phyloP scores from a whole-genome alignment of 2,113 vertebrate genomes.

The Oryzias melastigma region DNA sequence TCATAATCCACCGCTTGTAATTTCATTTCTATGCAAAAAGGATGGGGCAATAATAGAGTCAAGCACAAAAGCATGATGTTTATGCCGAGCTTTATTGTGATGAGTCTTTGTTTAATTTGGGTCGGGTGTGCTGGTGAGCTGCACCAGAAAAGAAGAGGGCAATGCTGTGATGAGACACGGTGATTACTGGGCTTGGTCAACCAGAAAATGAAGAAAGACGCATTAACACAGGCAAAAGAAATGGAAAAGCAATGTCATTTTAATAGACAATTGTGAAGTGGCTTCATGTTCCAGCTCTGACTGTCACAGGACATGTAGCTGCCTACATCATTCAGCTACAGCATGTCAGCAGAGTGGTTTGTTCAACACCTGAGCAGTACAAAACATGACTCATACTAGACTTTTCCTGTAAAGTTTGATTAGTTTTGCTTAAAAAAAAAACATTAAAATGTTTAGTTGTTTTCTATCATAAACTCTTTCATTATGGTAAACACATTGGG shows the following conservation, averaged over 20 bases:
- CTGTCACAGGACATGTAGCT: slow-evolving; percentile 12
- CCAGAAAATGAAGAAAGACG: slow-evolving; percentile 78
- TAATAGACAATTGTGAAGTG: slow-evolving; percentile 54
- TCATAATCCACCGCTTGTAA: slow-evolving; percentile 55
- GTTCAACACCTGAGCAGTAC: slow-evolving; percentile 1
- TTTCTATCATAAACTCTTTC: no score
- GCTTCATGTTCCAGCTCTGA: slow-evolving; percentile 35
- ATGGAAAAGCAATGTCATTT: slow-evolving; percentile 66
- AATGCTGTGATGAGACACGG: slow-evolving; percentile 66
- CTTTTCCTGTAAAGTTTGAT: no score
- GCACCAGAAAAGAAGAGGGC: slow-evolving; percentile 54
- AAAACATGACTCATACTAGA: not conserved
- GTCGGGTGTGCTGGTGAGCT: slow-evolving; percentile 55
- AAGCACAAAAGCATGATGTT: slow-evolving; percentile 68
- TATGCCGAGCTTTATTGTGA: slow-evolving; percentile 71
- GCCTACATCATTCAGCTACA: slow-evolving; percentile 30
- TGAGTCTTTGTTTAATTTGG: slow-evolving; percentile 76
- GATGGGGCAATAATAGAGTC: slow-evolving; percentile 61
- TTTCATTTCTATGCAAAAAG: slow-evolving; percentile 54
- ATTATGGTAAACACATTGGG: no score
- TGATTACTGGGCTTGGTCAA: slow-evolving; percentile 74
- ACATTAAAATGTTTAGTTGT: no score
- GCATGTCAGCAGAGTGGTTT: slow-evolving; percentile 18
- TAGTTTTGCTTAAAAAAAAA: no score
- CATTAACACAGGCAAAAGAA: slow-evolving; percentile 70